Percentiles rank a stretch among this genome's conserved stretches.
Conservation (phyloP, 2,113 vertebrate genomes). For the Accipiter virgatus region DNA sequence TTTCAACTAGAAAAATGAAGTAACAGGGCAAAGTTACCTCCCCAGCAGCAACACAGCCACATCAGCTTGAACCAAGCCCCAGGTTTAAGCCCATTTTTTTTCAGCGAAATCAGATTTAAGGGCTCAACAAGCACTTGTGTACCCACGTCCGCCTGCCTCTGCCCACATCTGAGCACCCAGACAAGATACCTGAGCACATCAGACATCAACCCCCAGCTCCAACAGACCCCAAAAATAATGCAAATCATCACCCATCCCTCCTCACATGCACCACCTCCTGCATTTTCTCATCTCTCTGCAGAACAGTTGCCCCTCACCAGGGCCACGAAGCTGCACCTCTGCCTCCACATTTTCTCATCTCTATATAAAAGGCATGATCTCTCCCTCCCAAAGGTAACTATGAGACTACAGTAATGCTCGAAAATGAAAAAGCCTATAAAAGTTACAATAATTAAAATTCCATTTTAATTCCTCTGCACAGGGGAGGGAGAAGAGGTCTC, state of each 20-base stretch:
- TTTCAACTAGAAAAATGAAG: not conserved
- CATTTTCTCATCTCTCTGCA: not conserved
- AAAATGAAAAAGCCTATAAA: not conserved
- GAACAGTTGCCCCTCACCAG: not conserved
- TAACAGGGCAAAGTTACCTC: not conserved
- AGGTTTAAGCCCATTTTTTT: not conserved
- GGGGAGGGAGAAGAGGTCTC: not conserved
- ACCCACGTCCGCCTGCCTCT: not conserved
- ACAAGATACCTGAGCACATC: not conserved
- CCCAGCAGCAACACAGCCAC: not conserved
- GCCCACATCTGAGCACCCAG: not conserved
- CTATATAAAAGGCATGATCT: not conserved
- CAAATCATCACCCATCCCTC: not conserved
- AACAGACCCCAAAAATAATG: not conserved
- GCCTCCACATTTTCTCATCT: not conserved
- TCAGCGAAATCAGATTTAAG: not conserved
- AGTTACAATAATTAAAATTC: constrained; percentile 8
- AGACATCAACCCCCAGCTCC: not conserved
- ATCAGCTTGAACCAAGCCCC: not conserved
- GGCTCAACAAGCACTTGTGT: not conserved
- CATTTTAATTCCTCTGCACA: not conserved
- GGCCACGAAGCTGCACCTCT: not conserved
- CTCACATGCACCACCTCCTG: fast-evolving
- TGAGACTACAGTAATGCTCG: not conserved
- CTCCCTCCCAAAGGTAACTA: not conserved